Evolutionary conservation across 2,888 invertebrate genomes (phyloP).

Genomic region (Mamestra brassicae): DNA sequence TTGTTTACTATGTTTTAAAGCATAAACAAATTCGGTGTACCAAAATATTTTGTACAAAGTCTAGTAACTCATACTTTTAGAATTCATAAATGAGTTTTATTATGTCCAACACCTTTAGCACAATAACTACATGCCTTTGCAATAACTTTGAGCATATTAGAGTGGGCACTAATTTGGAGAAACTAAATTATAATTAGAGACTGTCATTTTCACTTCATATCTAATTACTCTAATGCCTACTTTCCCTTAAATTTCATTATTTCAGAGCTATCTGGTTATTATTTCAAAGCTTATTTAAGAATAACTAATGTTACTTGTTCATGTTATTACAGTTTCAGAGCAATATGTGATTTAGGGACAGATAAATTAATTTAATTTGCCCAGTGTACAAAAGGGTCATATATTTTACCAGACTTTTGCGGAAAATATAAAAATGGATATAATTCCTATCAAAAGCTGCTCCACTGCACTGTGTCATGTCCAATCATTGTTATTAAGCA

Average conservation of each 20-base stretch:
- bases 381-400: too few species aligned
- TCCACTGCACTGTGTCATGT: neutral
- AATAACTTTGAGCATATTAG: slow-evolving; percentile 2
- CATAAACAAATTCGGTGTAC: slow-evolving; percentile 31
- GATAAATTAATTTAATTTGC: neutral
- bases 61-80: neutral
- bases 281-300: neutral
- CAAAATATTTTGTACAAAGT: slow-evolving; percentile 9
- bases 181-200: slow-evolving; percentile 18
- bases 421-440: neutral
- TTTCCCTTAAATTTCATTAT: neutral
- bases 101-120: neutral
- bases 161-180: slow-evolving; percentile 17
- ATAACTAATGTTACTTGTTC: neutral
- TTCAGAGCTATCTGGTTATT: neutral
- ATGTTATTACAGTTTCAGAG: neutral
- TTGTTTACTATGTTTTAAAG: slow-evolving; percentile 51
- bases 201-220: slow-evolving; percentile 28
- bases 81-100: neutral
- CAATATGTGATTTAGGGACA: neutral
- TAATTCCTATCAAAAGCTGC: neutral
- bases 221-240: slow-evolving; percentile 5
- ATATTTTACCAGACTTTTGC: neutral
- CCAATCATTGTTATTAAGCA: slow-evolving; percentile 26
- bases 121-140: neutral